phyloP scores from a whole-genome alignment of 1,140 invertebrate genomes.

The Grapholita molesta region DNA sequence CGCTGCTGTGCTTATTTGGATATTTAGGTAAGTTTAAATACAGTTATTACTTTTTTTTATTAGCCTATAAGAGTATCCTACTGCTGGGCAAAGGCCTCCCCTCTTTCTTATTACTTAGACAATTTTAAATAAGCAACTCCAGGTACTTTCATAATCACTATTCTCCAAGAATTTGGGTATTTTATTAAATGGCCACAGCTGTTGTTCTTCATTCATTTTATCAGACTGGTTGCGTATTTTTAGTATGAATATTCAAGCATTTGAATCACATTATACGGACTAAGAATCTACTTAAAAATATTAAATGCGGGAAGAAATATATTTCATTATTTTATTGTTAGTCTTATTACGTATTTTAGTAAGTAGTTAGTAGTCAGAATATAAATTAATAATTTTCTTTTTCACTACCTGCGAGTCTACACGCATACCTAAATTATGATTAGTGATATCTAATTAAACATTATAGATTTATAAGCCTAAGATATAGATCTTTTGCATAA shows the following conservation, averaged over 20 bases:
- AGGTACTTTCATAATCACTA: neutral
- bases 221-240: neutral
- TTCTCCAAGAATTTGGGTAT: neutral
- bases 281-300: neutral
- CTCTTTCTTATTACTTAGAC: no score
- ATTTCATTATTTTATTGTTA: neutral
- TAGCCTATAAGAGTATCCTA: no score
- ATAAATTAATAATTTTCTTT: no score
- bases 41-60: no score
- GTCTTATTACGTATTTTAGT: no score
- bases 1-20: slow-evolving; percentile 53
- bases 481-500: no score
- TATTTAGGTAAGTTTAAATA: slow-evolving; percentile 51
- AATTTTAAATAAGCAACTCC: neutral
- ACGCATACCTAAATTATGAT: no score
- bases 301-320: neutral
- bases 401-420: no score
- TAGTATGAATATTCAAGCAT: neutral
- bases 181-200: neutral
- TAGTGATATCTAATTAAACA: no score
- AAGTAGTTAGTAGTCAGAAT: no score
- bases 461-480: no score
- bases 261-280: neutral
- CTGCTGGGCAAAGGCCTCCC: no score
- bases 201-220: neutral